A percentile compares a stretch with the other conserved stretches of the same genome.
Evolutionary conservation across 2,113 vertebrate species (phyloP).

Genomic region (Pedionomus torquatus): DNA sequence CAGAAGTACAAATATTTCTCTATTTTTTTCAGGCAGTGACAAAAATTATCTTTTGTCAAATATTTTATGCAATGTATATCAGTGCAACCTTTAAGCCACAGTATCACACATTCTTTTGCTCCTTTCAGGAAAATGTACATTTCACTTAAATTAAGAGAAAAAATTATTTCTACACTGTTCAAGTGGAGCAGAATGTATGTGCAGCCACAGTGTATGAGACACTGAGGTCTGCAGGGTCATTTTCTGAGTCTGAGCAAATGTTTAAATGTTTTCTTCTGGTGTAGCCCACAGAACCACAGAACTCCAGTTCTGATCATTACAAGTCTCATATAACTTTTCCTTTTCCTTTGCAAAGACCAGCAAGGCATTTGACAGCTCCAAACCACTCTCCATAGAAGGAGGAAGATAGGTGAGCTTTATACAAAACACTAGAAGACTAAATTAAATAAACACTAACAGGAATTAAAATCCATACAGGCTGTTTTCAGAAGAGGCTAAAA

Average conservation of each 20-base stretch:
- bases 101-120: neutral
- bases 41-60: neutral
- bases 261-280: neutral
- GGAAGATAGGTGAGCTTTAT: neutral
- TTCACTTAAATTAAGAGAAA: neutral
- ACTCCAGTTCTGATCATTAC: neutral
- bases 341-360: neutral
- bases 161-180: neutral
- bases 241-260: neutral
- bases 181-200: rapidly evolving
- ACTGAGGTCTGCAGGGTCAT: neutral
- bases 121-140: neutral
- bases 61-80: neutral
- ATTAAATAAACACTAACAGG: neutral
- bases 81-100: neutral
- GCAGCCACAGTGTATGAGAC: neutral
- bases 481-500: neutral
- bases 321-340: neutral
- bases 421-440: neutral
- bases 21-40: neutral
- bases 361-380: neutral
- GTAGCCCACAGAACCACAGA: neutral
- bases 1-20: neutral
- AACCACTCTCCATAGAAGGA: neutral
- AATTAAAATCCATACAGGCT: neutral